phyloP scores from a whole-genome alignment of 2,888 invertebrate genomes.

The Plebejus melissa region DNA sequence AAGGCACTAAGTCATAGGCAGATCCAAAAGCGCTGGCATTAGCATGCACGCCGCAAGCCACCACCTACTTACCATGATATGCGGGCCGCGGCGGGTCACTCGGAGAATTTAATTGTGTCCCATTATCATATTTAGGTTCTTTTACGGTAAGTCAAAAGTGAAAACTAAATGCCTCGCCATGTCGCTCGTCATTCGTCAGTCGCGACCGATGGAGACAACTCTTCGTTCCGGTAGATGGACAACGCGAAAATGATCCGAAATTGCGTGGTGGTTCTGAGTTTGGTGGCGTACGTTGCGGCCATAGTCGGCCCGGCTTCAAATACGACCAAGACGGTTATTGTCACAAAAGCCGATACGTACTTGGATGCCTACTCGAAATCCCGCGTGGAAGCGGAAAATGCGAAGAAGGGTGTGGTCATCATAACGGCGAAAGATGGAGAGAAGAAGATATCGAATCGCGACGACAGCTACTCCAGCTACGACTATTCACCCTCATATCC shows the following conservation, averaged over 20 bases:
- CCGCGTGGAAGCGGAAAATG: conserved; percentile 66
- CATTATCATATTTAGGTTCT: conserved; percentile 79
- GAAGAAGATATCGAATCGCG: conserved; percentile 68
- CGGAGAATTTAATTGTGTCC: conserved; percentile 77
- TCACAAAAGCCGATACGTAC: conserved; percentile 79
- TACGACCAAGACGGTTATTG: conserved; percentile 48
- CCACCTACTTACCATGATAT: conserved; percentile 74
- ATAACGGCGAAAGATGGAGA: conserved; percentile 71
- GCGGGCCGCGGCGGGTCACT: conserved; percentile 71
- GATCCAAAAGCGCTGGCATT: conserved; percentile 57
- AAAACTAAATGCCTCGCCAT: conserved; percentile 69
- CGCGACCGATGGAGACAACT: conserved; percentile 72
- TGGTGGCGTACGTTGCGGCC: conserved; percentile 56
- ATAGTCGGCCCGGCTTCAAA: conserved; percentile 63
- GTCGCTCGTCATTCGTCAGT: conserved; percentile 69
- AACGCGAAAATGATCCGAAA: conserved; percentile 45
- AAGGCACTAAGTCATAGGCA: conserved; percentile 60
- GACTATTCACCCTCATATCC: conserved; percentile 66
- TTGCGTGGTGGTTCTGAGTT: conserved; percentile 49
- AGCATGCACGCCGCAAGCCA: conserved; percentile 60
- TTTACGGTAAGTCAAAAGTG: conserved; percentile 78
- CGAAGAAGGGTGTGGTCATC: conserved; percentile 66
- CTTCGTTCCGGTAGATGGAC: conserved; percentile 55
- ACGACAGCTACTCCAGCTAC: conserved; percentile 66
- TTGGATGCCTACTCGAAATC: conserved; percentile 82